Base-by-base conservation (phyloP, 2,888 invertebrate species). In the Phasia obesa region DNA sequence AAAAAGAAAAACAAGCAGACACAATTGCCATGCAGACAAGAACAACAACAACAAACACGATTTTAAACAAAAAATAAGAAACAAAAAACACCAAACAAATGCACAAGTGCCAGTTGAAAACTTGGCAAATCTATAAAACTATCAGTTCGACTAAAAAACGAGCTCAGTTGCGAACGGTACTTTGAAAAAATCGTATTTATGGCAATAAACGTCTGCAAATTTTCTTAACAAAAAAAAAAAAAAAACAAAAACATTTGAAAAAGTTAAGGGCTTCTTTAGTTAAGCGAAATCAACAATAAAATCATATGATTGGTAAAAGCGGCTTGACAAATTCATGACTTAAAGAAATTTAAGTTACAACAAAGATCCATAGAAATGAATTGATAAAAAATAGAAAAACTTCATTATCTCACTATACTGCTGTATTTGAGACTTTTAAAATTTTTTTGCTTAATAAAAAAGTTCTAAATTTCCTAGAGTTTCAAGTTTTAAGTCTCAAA, bases 131-230 rank as follows among this genome's bases (percentile, higher is more conserved):
- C 88, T 90, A 90, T 90, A 90, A 90, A 90, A 90, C 88, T 90
- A 88, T 88, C 88, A 87, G 88, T 79, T 88, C 87, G 88, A 88
- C 87, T 88, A 89, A 89, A 89, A 88, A 88, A 88, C 88, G 88
- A 88, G 89, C 91, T 90, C 91, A 90, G 90, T 90, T 88, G 89
- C 88, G 88, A 88, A 90, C 89, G 90, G 89, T 88, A 88, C 89
- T 89, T 83, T 91, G 88, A 88, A 86, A 87, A 87, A 87, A 87
- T 85, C 85, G 85, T 85, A 78, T 85, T 86, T 81, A 82, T 82
- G 77, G 31, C 71, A 67, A 76, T 31, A 77, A 69, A 53, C 55
- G n/a, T 69, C 70, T 60, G 25, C 47, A 65, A n/a, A 49, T 49
- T 57, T 59, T 42, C 35, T 49, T 5, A 42, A 44, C 31, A 44